Base-by-base conservation (phyloP, 2,888 invertebrate species). In the Amphimallon solstitiale region DNA sequence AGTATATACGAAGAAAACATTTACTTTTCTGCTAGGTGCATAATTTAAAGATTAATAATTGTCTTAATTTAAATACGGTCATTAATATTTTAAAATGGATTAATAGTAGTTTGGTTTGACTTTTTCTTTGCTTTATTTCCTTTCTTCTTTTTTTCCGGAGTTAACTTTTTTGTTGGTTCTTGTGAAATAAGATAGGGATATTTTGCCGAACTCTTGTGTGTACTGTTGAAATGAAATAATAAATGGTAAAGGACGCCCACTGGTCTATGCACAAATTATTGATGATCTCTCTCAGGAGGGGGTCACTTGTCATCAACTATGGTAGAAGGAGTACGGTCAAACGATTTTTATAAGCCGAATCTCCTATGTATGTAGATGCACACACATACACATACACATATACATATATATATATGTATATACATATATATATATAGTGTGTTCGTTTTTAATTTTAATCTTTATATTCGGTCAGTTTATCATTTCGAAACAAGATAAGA, bases 231-330 rank as follows among this genome's bases (percentile, higher is more conserved):
- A 70, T 66, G 66, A 65, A 72, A 71, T 72, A 73, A 73, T 69
- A 72, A 73, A 73, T 72, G 72, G 69, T 73, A 72, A 71, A 70
- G 72, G 72, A 68, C 71, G 71, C 72, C 72, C 72, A 72, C 70
- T 71, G 73, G 65, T 71, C 68, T 56, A 67, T 71, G 71, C 73
- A 73, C 72, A 71, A 73, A 74, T 74, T 73, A 74, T 74, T 74
- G 72, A 74, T 74, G 73, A 67, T 73, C 68, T 71, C 70, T 66
- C 73, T 54, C 71, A 35, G 67, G 68, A 68, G 73, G 71, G 67
- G 69, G 70, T 70, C 72, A 71, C 68, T 71, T 73, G 72, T 73
- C 73, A 70, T 73, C 73, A 72, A 69, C 63, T 29, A 29, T 64
- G 67, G 54, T 54, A n/a, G 15, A 29, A 6, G 6, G 38, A 29